Base-by-base conservation (phyloP, 2,113 vertebrate genomes). In the Phodopus roborovskii region DNA sequence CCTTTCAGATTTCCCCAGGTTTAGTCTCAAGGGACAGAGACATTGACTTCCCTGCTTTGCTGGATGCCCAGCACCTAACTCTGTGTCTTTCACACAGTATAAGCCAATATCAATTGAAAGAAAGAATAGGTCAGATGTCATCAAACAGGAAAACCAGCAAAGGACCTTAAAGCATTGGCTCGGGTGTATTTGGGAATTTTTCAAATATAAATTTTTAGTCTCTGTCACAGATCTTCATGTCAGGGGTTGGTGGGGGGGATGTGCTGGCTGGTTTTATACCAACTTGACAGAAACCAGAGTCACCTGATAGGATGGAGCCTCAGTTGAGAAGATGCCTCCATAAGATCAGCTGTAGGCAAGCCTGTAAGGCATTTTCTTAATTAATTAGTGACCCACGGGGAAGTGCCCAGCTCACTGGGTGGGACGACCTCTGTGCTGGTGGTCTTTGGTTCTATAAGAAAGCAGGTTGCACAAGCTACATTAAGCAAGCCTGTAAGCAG, bases 131-230 rank as follows among this genome's bases (percentile, higher is more conserved):
- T 60, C 70, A 86, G n/a, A 83, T 30, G 71, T 78, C 56, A 71
- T n/a, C 82, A 45, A 68, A 81, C 10, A 84, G 70, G 87, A 94
- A 87, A 95, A 97, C 75, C 81, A 66, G 58, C 58, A 64, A 89
- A 50, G 22, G 74, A 16, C n/a, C 36, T 39, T 74, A 86, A 78
- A 0, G n/a, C n/a, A 5, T 50, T 88, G 22, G 42, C 88, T 64
- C 3, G 1, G 26, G 66, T 22, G 78, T 64, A 62, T 87, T 94
- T 79, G 86, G 28, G 33, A 75, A 92, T 83, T 92, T 94, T 91
- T 64, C 42, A 88, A 87, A 82, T 77, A 70, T 24, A 74, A 36
- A 84, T 74, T 94, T 75, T 62, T 93, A 85, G 62, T 12, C 60
- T 88, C 66, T 82, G 42, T 15, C 50, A 66, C 3, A 82, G 83